phyloP scores from a whole-genome alignment of 1,140 invertebrate genomes.

The Plodia interpunctella region DNA sequence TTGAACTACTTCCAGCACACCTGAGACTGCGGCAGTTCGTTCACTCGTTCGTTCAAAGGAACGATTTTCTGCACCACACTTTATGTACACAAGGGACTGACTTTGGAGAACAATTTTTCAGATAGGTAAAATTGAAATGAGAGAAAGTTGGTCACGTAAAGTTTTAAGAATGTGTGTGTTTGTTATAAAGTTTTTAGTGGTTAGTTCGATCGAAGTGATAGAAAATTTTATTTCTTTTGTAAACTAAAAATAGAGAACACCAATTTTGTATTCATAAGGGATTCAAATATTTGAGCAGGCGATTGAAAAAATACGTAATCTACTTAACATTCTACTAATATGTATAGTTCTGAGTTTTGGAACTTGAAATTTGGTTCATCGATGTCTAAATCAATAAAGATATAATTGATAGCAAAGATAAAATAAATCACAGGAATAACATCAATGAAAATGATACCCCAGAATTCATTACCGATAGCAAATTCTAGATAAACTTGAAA shows the following conservation, averaged over 20 bases:
- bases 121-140: not conserved
- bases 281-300: too few relatives aligned
- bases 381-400: not conserved
- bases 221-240: too few relatives aligned
- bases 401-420: constrained; percentile 1
- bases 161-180: too few relatives aligned
- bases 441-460: constrained; percentile 3
- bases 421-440: not conserved
- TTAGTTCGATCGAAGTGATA: too few relatives aligned
- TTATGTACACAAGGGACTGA: not conserved
- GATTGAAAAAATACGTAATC: too few relatives aligned
- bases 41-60: not conserved
- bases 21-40: not conserved
- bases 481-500: constrained; percentile 4
- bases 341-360: too few relatives aligned
- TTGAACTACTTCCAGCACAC: not conserved
- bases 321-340: too few relatives aligned
- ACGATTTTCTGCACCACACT: not conserved
- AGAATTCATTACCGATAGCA: constrained; percentile 1
- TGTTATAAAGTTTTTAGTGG: too few relatives aligned
- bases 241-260: too few relatives aligned
- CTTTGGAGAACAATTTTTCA: not conserved
- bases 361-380: not conserved
- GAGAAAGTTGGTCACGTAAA: not conserved
- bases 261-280: too few relatives aligned